phyloP scores from a whole-genome alignment of 1,140 invertebrate genomes.

The Pseudoatta argentina region DNA sequence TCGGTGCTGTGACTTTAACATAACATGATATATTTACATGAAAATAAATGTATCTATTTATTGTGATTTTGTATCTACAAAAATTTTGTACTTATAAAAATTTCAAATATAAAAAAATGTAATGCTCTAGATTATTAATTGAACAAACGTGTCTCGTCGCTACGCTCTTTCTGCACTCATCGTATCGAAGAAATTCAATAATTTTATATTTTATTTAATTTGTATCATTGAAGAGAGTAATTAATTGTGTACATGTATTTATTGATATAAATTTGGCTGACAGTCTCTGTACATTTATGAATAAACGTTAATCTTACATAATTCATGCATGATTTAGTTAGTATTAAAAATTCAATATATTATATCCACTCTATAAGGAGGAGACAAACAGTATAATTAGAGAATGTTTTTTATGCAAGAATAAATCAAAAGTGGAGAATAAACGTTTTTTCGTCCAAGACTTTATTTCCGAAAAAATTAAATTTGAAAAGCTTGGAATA shows the following conservation, averaged over 20 bases:
- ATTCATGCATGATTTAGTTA: background rate
- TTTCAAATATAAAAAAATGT: slow-evolving; percentile 12
- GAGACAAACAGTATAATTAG: too few relatives aligned
- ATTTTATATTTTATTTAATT: slow-evolving; percentile 73
- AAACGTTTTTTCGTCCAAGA: too few relatives aligned
- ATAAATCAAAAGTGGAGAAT: too few relatives aligned
- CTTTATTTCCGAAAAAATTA: too few relatives aligned
- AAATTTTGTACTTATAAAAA: background rate
- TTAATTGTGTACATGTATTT: slow-evolving; percentile 82
- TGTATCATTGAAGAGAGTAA: slow-evolving; percentile 77
- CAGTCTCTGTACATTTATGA: slow-evolving; percentile 79
- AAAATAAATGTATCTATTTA: slow-evolving; percentile 7
- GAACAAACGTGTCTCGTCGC: slow-evolving; percentile 68
- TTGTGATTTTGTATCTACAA: background rate
- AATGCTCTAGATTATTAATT: slow-evolving; percentile 15
- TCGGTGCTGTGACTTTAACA: background rate
- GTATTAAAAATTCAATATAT: background rate
- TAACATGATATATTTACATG: background rate
- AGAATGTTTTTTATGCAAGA: too few relatives aligned
- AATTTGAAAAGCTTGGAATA: too few relatives aligned
- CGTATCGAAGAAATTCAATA: slow-evolving; percentile 61
- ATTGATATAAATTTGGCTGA: slow-evolving; percentile 79
- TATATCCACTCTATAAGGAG: background rate
- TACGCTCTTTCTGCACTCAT: slow-evolving; percentile 58
- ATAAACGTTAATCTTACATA: slow-evolving; percentile 77